Percentiles rank a stretch among this genome's conserved stretches.
These are phyloP conservation scores for Lissocephala sabroskyi DNA, from an alignment of 2,888 invertebrate genomes.

Conservation along the genomic window DNA sequence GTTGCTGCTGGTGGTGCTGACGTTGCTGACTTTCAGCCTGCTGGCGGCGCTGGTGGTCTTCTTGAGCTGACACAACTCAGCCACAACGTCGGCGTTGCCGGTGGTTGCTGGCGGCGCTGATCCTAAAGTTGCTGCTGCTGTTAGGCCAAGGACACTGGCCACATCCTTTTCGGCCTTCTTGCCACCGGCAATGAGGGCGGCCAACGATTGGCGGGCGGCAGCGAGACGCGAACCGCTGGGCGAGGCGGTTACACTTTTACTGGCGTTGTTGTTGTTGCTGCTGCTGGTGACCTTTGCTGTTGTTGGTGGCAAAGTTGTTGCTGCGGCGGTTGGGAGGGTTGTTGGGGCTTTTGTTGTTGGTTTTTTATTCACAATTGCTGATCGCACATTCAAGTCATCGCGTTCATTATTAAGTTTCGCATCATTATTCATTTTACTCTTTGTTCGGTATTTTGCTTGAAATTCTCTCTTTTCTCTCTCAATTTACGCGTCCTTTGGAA, in stretches of 20 bases:
- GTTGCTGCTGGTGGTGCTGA: constrained; percentile 24
- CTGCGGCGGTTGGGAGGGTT: constrained; percentile 13
- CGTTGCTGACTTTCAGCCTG: constrained; percentile 17
- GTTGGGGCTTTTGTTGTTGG: constrained; percentile 34
- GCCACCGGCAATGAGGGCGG: constrained; percentile 46
- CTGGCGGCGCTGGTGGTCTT: constrained; percentile 21
- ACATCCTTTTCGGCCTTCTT: constrained; percentile 20
- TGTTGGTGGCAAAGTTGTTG: constrained; percentile 22
- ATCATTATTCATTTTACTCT: constrained; percentile 69
- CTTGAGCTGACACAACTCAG: constrained; percentile 23
- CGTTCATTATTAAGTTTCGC: constrained; percentile 68
- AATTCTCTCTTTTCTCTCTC: too few relatives aligned
- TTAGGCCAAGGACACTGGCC: constrained; percentile 16
- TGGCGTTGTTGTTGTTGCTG: constrained; percentile 10
- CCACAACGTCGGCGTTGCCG: constrained; percentile 6
- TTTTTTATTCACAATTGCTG: constrained; percentile 50
- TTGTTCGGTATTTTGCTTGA: constrained; percentile 28
- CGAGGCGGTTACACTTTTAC: constrained; percentile 32
- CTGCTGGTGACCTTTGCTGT: constrained; percentile 25
- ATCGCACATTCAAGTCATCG: constrained; percentile 68
- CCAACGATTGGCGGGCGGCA: too few relatives aligned
- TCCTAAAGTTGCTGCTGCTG: constrained; percentile 15
- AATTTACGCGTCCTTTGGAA: constrained; percentile 47
- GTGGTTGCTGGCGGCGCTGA: constrained; percentile 11
- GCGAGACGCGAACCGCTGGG: constrained; percentile 39